These are phyloP conservation scores for Sylvicapra grimmia DNA, from an alignment of 2,113 vertebrate genomes.

Conservation along the genomic window DNA sequence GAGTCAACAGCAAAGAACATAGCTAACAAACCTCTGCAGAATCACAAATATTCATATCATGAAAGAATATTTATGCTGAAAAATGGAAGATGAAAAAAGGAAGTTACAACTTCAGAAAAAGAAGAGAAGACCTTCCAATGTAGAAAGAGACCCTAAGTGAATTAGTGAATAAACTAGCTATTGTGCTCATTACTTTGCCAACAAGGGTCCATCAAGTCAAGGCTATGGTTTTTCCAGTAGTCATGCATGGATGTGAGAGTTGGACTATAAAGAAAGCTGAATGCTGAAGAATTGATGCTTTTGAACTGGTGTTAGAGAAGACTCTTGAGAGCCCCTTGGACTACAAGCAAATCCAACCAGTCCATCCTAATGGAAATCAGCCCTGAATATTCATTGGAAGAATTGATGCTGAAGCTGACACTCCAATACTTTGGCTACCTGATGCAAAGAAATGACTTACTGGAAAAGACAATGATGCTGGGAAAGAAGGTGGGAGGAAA, in stretches of 20 bases:
- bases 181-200: neutral
- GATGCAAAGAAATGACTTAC: neutral
- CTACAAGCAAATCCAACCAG: neutral
- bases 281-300: neutral
- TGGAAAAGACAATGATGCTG: neutral
- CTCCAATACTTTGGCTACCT: neutral
- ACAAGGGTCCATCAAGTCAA: neutral
- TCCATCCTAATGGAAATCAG: neutral
- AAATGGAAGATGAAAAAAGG: neutral
- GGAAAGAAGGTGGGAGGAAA: neutral
- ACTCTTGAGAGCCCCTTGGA: neutral
- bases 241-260: neutral
- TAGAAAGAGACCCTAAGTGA: neutral
- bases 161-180: neutral
- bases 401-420: neutral
- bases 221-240: neutral
- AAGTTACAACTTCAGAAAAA: neutral
- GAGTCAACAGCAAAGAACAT: neutral
- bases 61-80: neutral
- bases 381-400: neutral
- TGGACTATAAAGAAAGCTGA: neutral
- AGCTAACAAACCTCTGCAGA: rapidly evolving
- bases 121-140: neutral
- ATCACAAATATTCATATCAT: neutral
- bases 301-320: neutral